These are phyloP conservation scores for Pantala flavescens DNA, from an alignment of 1,140 invertebrate species.

Conservation along the genomic window DNA sequence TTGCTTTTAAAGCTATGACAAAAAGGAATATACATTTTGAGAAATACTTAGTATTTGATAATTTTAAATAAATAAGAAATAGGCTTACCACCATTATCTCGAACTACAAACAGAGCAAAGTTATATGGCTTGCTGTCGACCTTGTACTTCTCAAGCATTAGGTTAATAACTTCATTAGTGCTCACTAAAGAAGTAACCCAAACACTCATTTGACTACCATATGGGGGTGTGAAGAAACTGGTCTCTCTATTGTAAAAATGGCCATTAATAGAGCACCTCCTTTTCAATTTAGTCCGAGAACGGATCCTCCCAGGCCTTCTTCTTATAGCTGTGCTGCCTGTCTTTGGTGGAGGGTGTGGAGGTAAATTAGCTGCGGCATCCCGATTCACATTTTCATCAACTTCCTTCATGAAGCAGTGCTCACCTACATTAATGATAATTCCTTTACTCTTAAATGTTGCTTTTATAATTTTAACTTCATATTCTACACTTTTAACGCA, in stretches of 20 bases:
- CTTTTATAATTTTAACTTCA: too few species aligned
- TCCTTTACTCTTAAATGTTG: too few species aligned
- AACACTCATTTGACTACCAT: constrained; percentile 75
- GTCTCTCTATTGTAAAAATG: constrained; percentile 83
- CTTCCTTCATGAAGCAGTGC: too few species aligned
- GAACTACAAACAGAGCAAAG: constrained; percentile 71
- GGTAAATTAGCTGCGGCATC: not conserved
- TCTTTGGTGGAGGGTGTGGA: constrained; percentile 30
- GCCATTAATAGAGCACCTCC: constrained; percentile 77
- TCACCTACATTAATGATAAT: too few species aligned
- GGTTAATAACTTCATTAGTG: constrained; percentile 70
- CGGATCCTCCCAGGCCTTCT: constrained; percentile 44
- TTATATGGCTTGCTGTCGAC: constrained; percentile 66
- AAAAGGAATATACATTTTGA: too few species aligned
- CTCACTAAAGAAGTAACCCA: constrained; percentile 73
- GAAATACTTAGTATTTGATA: too few species aligned
- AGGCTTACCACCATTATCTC: constrained; percentile 64
- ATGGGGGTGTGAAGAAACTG: constrained; percentile 73
- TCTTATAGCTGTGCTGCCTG: constrained; percentile 56
- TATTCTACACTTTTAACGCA: too few species aligned
- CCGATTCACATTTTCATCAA: too few species aligned
- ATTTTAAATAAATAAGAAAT: too few species aligned
- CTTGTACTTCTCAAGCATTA: constrained; percentile 79
- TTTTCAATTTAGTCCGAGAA: constrained; percentile 56
- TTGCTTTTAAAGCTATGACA: too few species aligned